Evolutionary conservation across 1,140 invertebrate genomes (phyloP).

Genomic region (Thaumatotibia leucotreta): DNA sequence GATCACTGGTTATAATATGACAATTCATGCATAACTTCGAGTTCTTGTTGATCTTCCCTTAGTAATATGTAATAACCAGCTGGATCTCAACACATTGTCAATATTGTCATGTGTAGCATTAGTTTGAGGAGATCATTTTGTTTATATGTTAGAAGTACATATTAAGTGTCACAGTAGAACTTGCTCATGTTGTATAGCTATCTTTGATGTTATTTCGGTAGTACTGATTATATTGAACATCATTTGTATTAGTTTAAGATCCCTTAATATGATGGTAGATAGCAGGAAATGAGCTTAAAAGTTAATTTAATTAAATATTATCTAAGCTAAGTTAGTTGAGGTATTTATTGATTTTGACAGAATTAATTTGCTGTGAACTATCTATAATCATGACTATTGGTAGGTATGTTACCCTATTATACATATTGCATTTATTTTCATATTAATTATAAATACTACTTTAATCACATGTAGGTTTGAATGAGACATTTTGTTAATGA

Average conservation of each 20-base stretch:
- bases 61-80: conserved; percentile 1
- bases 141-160: conserved; percentile 2
- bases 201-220: conserved; percentile 1
- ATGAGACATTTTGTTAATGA: background rate
- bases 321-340: background rate
- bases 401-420: background rate
- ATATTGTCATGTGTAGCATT: conserved; percentile 2
- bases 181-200: conserved; percentile 6
- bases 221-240: background rate
- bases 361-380: background rate
- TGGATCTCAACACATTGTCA: conserved; percentile 3
- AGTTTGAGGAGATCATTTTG: background rate
- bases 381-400: background rate
- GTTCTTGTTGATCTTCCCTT: background rate
- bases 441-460: background rate
- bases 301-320: background rate
- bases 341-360: conserved; percentile 3
- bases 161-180: conserved; percentile 1
- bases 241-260: background rate
- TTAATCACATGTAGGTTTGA: background rate
- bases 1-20: too few relatives aligned
- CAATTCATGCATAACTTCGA: background rate
- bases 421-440: conserved; percentile 10
- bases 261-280: background rate
- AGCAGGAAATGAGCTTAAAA: background rate